Base-by-base conservation (phyloP, 2,888 invertebrate genomes). In the Ichneumon xanthorius region DNA sequence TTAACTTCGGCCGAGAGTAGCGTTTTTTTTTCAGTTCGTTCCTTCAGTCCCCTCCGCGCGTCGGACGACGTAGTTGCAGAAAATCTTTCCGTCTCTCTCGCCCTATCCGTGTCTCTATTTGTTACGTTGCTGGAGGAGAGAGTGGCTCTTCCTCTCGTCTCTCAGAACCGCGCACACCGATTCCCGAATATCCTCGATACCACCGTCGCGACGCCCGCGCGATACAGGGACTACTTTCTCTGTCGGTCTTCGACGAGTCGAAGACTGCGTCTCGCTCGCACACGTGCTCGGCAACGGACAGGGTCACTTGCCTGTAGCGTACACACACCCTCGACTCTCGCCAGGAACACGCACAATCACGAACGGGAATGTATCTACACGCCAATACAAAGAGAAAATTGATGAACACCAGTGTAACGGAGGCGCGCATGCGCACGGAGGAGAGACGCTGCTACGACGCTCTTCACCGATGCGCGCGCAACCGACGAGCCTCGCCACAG, bases 291-390 rank as follows among this genome's bases (percentile, higher is more conserved):
- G 82, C 76, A 61, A 82, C 67, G 70, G 65, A 75, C 86, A 76
- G 79, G 86, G 73, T 81, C 82, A 88, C 88, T 78, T 83, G 75
- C 84, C 45, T 84, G 76, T 85, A n/a, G 80, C 81, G 79, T 82
- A 75, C 86, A 80, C 86, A 88, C 86, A 80, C 71, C 53, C 70
- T 7, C 65, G 61, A 30, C 16, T 37, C n/a, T 37, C 19, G 14
- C 14, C 30, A 77, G 40, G 63, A 14, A 16, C 58, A 45, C 40
- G 67, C 45, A 61, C 65, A n/a, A 40, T 22, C 40, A 30, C 33
- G 19, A 19, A 45, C 67, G 50, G 22, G 26, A 55, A 73, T 19
- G 33, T 53, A 65, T 67, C 53, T 65, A 48, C 30, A 45, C 22
- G 80, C 75, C 58, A n/a, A 45, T 26, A 37, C 48, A 55, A 84